phyloP scores from a whole-genome alignment of 2,888 invertebrate genomes.

The Eristalis arbustorum region DNA sequence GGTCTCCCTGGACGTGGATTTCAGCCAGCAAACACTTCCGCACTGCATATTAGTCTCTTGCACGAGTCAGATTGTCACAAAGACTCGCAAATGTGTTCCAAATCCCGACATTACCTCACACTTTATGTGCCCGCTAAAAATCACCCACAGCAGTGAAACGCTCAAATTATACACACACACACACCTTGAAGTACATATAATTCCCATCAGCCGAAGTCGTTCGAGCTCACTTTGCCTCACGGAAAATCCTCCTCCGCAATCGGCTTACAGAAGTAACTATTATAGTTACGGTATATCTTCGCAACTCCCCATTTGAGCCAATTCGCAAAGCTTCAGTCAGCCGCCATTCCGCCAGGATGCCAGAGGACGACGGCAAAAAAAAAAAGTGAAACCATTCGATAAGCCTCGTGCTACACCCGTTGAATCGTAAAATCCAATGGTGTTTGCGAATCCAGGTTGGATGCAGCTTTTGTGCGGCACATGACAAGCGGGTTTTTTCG shows the following conservation, averaged over 20 bases:
- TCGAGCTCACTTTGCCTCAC: background rate
- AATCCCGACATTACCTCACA: too few species aligned
- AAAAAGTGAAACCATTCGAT: background rate
- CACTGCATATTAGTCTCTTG: too few species aligned
- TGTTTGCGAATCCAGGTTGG: background rate
- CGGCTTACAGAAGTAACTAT: background rate
- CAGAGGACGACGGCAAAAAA: background rate
- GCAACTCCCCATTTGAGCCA: background rate
- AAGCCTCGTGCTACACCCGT: background rate
- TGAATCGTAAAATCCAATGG: background rate
- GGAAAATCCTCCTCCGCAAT: background rate
- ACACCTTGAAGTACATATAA: background rate
- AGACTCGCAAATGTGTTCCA: too few species aligned
- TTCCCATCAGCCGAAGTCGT: background rate
- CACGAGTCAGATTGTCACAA: too few species aligned
- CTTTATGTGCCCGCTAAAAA: too few species aligned
- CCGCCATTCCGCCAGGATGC: background rate
- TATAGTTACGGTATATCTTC: background rate
- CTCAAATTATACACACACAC: too few species aligned
- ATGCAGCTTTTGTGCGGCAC: background rate
- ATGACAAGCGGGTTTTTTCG: background rate
- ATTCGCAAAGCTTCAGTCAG: background rate
- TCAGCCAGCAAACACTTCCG: too few species aligned
- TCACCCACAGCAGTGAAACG: too few species aligned
- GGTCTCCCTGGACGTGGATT: too few species aligned